A percentile compares a stretch with the other conserved stretches of the same genome.
These are phyloP conservation scores for Notodonta ziczac DNA, from an alignment of 2,888 invertebrate species.

Conservation along the genomic window DNA sequence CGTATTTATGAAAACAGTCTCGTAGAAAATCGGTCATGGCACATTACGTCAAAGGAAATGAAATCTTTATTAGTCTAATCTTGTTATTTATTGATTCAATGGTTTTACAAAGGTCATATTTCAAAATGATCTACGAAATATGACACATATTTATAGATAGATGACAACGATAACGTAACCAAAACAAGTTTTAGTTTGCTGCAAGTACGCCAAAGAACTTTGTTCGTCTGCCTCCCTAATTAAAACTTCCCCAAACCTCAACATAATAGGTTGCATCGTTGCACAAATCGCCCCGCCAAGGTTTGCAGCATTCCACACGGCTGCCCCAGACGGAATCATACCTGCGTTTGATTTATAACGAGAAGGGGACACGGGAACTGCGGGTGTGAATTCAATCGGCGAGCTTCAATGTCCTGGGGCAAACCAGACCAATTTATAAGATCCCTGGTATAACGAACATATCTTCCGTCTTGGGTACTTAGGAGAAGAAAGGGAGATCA, in stretches of 20 bases:
- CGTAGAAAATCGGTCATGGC: constrained; percentile 59
- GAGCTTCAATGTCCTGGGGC: constrained; percentile 62
- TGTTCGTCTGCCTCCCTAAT: constrained; percentile 36
- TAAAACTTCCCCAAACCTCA: constrained; percentile 49
- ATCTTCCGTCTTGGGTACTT: constrained; percentile 27
- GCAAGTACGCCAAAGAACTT: not conserved
- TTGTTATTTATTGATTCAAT: constrained; percentile 59
- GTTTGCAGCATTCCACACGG: constrained; percentile 65
- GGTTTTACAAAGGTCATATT: constrained; percentile 50
- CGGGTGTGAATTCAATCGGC: constrained; percentile 77
- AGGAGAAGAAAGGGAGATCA: constrained; percentile 37
- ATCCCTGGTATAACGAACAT: constrained; percentile 43
- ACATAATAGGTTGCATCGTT: constrained; percentile 39
- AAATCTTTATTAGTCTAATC: constrained; percentile 67
- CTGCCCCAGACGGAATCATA: constrained; percentile 74
- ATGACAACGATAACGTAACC: constrained; percentile 2
- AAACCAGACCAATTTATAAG: constrained; percentile 51
- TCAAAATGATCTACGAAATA: constrained; percentile 43
- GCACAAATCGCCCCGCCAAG: constrained; percentile 57
- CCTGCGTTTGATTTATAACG: constrained; percentile 83
- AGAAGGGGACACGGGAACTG: constrained; percentile 73
- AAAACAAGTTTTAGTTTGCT: not conserved
- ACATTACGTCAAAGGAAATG: constrained; percentile 52
- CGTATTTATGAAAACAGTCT: constrained; percentile 67
- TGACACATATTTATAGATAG: constrained; percentile 13